Conservation (phyloP, 1,140 invertebrate genomes). For the Drosophila nikananu region DNA sequence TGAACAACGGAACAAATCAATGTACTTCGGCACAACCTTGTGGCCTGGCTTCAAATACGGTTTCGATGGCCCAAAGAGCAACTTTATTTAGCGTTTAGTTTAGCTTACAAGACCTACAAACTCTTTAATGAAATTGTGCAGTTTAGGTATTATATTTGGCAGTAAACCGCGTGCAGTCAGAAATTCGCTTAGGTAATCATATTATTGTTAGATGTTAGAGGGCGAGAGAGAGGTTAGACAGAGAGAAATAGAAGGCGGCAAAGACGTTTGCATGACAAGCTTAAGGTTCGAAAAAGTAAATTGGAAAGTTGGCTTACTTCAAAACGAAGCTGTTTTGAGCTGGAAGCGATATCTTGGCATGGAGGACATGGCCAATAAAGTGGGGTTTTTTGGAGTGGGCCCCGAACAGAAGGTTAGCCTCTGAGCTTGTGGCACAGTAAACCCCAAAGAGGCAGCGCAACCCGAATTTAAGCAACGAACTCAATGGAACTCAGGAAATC, state of each 20-base stretch:
- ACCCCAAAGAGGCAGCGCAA: conserved; percentile 73
- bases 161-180: conserved; percentile 79
- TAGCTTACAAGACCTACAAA: conserved; percentile 70
- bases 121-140: conserved; percentile 78
- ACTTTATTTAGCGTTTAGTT: conserved; percentile 72
- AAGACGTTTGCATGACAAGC: conserved; percentile 77
- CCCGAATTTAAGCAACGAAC: conserved; percentile 67
- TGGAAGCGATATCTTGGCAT: conserved; percentile 62
- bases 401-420: conserved; percentile 56
- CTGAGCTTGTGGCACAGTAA: conserved; percentile 56
- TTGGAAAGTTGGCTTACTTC: conserved; percentile 76
- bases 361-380: conserved; percentile 46
- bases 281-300: conserved; percentile 73
- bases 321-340: conserved; percentile 72
- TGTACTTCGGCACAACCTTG: conserved; percentile 30
- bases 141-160: conserved; percentile 64
- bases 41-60: conserved; percentile 57
- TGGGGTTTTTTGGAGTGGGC: conserved; percentile 32
- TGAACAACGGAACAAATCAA: conserved; percentile 37
- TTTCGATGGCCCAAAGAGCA: conserved; percentile 84
- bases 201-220: conserved; percentile 54
- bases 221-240: conserved; percentile 41
- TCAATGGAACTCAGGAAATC: conserved; percentile 35
- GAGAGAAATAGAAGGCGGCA: conserved; percentile 63
- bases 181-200: conserved; percentile 63